These are phyloP conservation scores for Drosophila mercatorum DNA, from an alignment of 2,888 invertebrate species.

Conservation along the genomic window DNA sequence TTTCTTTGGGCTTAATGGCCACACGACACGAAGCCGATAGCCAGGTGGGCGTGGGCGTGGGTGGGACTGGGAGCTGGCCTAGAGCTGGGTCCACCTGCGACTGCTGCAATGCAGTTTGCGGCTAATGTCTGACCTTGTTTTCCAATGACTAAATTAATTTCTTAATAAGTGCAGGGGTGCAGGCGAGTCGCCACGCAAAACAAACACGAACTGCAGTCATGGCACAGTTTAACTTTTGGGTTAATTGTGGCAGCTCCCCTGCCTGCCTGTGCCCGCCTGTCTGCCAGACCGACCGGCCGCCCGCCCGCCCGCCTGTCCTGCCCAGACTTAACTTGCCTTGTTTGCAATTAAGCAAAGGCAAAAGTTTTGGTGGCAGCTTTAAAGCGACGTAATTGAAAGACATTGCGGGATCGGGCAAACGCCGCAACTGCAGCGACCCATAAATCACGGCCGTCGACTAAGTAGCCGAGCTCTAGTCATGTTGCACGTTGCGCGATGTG, in stretches of 20 bases:
- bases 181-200: constrained; percentile 36
- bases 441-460: constrained; percentile 72
- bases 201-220: constrained; percentile 75
- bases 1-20: constrained; percentile 73
- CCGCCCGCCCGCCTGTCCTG: neutral
- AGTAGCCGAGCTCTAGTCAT: constrained; percentile 66
- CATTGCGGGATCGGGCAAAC: constrained; percentile 56
- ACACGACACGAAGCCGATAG: constrained; percentile 60
- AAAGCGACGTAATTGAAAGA: constrained; percentile 74
- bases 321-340: constrained; percentile 9
- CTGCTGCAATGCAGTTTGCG: constrained; percentile 85
- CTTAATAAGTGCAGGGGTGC: constrained; percentile 72
- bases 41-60: constrained; percentile 37
- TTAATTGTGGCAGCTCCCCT: constrained; percentile 55
- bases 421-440: constrained; percentile 56
- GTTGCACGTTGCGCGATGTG: constrained; percentile 45
- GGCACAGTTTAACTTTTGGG: constrained; percentile 67
- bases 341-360: constrained; percentile 71
- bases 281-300: neutral
- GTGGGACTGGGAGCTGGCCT: constrained; percentile 17
- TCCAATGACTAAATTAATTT: constrained; percentile 80
- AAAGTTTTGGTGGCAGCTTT: constrained; percentile 66
- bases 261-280: neutral
- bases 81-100: constrained; percentile 38
- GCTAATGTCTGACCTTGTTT: constrained; percentile 85